These are phyloP conservation scores for Buceros bicornis DNA, from an alignment of 2,797 vertebrate species.

Conservation along the genomic window DNA sequence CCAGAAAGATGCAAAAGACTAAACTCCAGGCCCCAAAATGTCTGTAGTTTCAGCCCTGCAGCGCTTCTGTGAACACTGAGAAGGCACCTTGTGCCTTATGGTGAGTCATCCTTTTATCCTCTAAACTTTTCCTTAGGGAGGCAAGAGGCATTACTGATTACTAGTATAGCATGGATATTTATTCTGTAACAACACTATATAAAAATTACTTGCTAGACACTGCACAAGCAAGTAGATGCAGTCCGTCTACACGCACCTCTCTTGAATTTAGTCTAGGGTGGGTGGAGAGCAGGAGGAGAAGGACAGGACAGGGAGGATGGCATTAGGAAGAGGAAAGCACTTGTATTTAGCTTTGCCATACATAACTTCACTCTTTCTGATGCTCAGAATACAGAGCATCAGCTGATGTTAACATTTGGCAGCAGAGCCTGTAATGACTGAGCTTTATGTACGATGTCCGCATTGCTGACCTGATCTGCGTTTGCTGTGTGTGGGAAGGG, in stretches of 20 bases:
- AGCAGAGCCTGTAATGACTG: fast-evolving
- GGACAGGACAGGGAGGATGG: neutral
- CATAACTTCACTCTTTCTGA: fast-evolving
- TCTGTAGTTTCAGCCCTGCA: neutral
- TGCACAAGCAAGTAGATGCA: neutral
- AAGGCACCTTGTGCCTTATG: neutral
- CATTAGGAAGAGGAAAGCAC: neutral
- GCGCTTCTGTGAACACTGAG: neutral
- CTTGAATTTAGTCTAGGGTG: neutral
- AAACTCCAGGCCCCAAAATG: neutral
- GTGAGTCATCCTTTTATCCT: neutral
- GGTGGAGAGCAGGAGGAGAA: neutral
- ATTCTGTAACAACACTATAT: neutral
- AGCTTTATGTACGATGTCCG: fast-evolving
- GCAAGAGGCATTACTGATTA: neutral
- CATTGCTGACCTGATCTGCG: neutral
- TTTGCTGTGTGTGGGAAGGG: neutral
- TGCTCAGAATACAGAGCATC: neutral
- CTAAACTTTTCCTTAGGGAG: neutral
- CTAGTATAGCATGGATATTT: neutral
- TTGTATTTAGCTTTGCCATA: neutral
- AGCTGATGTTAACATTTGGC: neutral
- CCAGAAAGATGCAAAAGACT: neutral
- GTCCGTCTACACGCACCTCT: fast-evolving
- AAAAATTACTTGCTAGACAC: neutral